Conservation (phyloP, 1,140 invertebrate genomes). For the Temnothorax nylanderi region DNA sequence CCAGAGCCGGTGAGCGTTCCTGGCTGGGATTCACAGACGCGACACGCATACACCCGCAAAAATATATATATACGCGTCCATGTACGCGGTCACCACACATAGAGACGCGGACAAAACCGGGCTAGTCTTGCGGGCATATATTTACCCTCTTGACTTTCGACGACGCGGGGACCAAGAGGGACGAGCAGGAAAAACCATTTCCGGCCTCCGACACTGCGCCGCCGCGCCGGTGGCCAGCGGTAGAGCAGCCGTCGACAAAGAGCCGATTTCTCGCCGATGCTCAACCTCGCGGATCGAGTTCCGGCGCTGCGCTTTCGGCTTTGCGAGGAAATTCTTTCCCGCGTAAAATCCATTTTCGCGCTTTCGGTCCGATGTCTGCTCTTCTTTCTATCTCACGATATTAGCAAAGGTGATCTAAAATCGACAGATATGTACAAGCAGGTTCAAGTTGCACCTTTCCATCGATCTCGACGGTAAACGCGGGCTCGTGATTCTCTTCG, state of each 20-base stretch:
- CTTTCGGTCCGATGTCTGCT: background rate
- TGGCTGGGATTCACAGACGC: constrained; percentile 24
- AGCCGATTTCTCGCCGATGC: constrained; percentile 57
- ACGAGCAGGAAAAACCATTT: constrained; percentile 67
- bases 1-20: constrained; percentile 63
- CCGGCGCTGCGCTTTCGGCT: background rate
- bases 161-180: constrained; percentile 42
- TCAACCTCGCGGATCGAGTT: constrained; percentile 49
- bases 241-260: constrained; percentile 50
- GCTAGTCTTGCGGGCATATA: constrained; percentile 45
- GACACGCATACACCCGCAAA: background rate
- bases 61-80: background rate
- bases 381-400: background rate
- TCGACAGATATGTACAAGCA: background rate
- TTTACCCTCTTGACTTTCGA: constrained; percentile 56
- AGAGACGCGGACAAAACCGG: background rate
- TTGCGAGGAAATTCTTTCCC: background rate
- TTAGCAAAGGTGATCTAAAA: constrained; percentile 31
- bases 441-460: constrained; percentile 9
- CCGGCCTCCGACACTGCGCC: constrained; percentile 9
- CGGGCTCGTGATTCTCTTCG: background rate
- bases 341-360: constrained; percentile 10
- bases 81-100: background rate
- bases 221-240: background rate
- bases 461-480: background rate